Base-by-base conservation (phyloP, 2,113 vertebrate species). In the Dasyurus viverrinus region DNA sequence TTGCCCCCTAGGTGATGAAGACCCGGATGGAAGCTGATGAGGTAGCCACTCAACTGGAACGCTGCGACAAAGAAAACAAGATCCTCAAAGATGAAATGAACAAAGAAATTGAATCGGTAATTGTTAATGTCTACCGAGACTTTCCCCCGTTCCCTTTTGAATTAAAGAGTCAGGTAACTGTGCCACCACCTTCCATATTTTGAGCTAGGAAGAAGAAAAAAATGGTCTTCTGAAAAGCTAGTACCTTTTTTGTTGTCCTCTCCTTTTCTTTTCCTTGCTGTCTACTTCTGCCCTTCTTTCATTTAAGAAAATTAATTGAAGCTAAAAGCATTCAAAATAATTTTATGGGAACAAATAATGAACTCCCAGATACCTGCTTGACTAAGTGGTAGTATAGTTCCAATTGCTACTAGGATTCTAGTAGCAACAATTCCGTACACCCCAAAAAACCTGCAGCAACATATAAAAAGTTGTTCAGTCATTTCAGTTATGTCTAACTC, bases 1-100 rank as follows among this genome's bases (percentile, higher is more conserved):
- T 11, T 94, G 46, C 93, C 36, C 36, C 92, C 23, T 95, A 99
- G 99, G 98, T 99, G 76, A 97, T 98, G 94, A 99, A 99, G 95
- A 99, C 98, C 3, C 98, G 97, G 16, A 95, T 98, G 7, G 99
- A 99, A 92, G 99, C 99, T 6, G 99, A 99, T 30, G 99, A 99
- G 25, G 98, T 99, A 94, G 96, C 98, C 24, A 93, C 98, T 92
- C 99, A 98, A 60, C 98, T 99, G 96, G 99, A 99, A 90, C 98
- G 98, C 91, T 99, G 98, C 0, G 99, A 99, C 90, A 98, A 95
- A 97, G 99, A 99, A 93, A 99, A 98, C 42, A 98, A 97, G 96
- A 68, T 94, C 0, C 93, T 99, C 25, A 99, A 98, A 90, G 98
- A 98, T 1, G 98, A 99, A 97, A 98, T 99, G 98, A 98, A 98